A percentile compares a stretch with the other conserved stretches of the same genome.
Evolutionary conservation across 2,888 invertebrate species (phyloP).

Genomic region (Tetanocera ferruginea): DNA sequence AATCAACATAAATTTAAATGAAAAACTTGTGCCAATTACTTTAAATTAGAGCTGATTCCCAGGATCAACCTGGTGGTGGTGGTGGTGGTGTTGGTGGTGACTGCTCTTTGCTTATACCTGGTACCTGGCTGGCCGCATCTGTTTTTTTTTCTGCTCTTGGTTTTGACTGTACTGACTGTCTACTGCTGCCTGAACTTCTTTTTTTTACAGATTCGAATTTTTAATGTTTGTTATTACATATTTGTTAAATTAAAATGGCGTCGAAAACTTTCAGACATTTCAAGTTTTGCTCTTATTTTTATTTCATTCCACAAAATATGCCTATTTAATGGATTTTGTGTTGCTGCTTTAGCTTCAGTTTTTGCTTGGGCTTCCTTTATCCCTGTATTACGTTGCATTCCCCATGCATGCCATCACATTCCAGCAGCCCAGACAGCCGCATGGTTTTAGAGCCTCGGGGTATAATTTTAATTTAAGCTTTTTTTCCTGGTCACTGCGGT

Average conservation of each 20-base stretch:
- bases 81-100: constrained; percentile 42
- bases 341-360: neutral
- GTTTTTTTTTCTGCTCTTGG: neutral
- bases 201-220: neutral
- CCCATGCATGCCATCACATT: constrained; percentile 4
- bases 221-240: neutral
- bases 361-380: neutral
- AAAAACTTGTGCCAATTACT: constrained; percentile 67
- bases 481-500: constrained; percentile 6
- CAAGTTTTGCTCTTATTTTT: neutral
- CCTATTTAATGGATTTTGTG: constrained; percentile 5
- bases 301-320: neutral
- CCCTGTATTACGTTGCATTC: constrained; percentile 11
- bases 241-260: neutral
- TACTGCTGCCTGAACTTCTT: neutral
- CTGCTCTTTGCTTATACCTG: neutral
- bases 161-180: neutral
- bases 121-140: neutral
- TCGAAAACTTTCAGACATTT: neutral
- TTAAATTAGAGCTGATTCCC: constrained; percentile 69
- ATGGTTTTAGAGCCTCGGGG: constrained; percentile 56
- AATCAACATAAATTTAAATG: constrained; percentile 53
- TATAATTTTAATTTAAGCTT: constrained; percentile 64
- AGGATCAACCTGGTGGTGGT: constrained; percentile 52
- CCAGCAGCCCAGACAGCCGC: neutral